Evolutionary conservation across 2,888 invertebrate species (phyloP).

Genomic region (Vesta saturnalis): DNA sequence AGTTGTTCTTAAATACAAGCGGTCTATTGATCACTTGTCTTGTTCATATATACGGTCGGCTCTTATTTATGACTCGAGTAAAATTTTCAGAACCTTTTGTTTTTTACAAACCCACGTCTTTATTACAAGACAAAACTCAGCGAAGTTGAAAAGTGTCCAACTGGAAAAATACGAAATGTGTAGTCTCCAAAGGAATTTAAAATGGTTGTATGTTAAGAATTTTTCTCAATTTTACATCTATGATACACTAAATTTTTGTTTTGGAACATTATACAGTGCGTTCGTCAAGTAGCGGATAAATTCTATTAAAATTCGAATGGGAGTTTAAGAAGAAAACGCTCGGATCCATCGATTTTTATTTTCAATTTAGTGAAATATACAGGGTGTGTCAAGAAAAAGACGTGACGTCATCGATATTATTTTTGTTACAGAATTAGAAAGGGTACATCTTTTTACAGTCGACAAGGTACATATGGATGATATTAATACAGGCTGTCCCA

Average conservation of each 20-base stretch:
- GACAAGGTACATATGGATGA: too few relatives aligned
- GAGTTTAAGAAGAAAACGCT: too few relatives aligned
- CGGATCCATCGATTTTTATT: too few relatives aligned
- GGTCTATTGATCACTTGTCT: slow-evolving; percentile 26
- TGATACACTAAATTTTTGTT: background rate
- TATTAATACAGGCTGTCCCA: too few relatives aligned
- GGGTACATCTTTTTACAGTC: too few relatives aligned
- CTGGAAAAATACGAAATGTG: slow-evolving; percentile 2
- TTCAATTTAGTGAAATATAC: too few relatives aligned
- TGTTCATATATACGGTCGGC: slow-evolving; percentile 18
- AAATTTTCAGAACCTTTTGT: slow-evolving; percentile 23
- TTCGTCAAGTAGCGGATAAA: too few relatives aligned
- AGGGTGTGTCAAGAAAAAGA: too few relatives aligned
- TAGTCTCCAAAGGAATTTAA: background rate
- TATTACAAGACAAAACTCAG: slow-evolving; percentile 16
- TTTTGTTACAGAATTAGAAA: too few relatives aligned
- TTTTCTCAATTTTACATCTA: background rate
- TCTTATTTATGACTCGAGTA: slow-evolving; percentile 25
- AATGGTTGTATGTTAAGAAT: background rate
- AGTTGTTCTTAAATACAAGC: slow-evolving; percentile 22
- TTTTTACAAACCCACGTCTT: slow-evolving; percentile 22
- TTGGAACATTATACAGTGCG: too few relatives aligned
- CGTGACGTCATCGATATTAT: too few relatives aligned
- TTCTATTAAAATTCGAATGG: too few relatives aligned
- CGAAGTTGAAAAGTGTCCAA: slow-evolving; percentile 9